phyloP scores from a whole-genome alignment of 2,797 vertebrate genomes.

The Benthosema pterotum region DNA sequence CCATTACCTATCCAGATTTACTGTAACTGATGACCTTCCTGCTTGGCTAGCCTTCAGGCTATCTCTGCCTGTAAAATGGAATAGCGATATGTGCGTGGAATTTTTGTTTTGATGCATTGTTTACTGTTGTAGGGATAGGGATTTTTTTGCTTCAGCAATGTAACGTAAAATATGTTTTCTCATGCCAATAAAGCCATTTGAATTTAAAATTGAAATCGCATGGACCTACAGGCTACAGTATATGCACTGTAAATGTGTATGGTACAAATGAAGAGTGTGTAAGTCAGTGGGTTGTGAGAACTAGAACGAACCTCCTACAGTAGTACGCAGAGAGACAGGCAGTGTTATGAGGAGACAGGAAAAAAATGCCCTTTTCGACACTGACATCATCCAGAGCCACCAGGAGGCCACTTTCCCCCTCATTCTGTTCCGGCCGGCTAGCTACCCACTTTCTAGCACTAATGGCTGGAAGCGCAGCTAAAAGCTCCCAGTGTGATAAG shows the following conservation, averaged over 20 bases:
- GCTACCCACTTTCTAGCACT: slow-evolving; percentile 58
- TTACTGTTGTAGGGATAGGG: no score
- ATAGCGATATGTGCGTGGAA: no score
- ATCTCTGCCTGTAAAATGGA: background rate
- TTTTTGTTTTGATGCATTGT: no score
- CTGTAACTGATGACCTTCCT: background rate
- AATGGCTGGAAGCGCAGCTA: slow-evolving; percentile 76
- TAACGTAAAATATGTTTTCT: no score
- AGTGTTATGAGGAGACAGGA: slow-evolving; percentile 50
- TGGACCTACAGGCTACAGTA: slow-evolving; percentile 13
- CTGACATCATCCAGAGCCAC: slow-evolving; percentile 73
- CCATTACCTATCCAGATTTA: background rate
- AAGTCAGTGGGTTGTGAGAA: slow-evolving; percentile 29
- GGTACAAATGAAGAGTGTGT: slow-evolving; percentile 32
- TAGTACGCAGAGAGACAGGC: slow-evolving; percentile 37
- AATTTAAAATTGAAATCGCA: no score
- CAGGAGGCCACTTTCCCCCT: slow-evolving; percentile 57
- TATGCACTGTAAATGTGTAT: background rate
- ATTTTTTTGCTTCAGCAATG: no score
- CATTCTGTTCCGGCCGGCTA: slow-evolving; percentile 48
- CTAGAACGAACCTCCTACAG: slow-evolving; percentile 27
- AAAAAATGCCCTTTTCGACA: slow-evolving; percentile 39
- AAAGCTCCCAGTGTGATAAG: slow-evolving; percentile 81
- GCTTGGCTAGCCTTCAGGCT: background rate
- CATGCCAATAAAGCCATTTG: no score